phyloP scores from a whole-genome alignment of 1,140 invertebrate genomes.

The Drosophila elegans region DNA sequence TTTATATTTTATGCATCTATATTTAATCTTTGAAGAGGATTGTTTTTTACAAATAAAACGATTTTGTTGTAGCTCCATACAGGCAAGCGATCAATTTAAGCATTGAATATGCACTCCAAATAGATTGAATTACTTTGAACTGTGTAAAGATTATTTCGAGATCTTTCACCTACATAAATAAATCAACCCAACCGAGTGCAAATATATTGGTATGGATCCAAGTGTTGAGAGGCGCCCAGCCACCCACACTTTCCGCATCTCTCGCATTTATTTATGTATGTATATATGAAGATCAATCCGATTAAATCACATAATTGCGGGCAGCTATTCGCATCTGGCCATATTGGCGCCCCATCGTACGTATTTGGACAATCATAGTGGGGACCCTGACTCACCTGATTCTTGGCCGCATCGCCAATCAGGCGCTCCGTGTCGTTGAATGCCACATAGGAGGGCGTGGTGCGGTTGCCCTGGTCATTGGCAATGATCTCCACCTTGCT shows the following conservation, averaged over 20 bases:
- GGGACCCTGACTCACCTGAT: conserved; percentile 67
- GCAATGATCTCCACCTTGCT: conserved; percentile 97
- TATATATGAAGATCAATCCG: not conserved
- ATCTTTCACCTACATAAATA: not conserved
- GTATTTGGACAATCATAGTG: conserved; percentile 30
- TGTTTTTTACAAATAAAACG: too few relatives aligned
- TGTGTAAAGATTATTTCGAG: not conserved
- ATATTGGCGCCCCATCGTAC: conserved; percentile 2
- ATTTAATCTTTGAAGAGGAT: too few relatives aligned
- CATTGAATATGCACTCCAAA: too few relatives aligned
- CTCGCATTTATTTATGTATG: conserved; percentile 5
- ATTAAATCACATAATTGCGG: conserved; percentile 13
- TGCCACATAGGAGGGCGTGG: conserved; percentile 96
- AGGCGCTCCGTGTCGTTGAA: conserved; percentile 91
- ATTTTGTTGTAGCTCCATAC: too few relatives aligned
- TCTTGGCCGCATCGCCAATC: conserved; percentile 85
- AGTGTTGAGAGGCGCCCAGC: conserved; percentile 13
- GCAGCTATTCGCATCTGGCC: not conserved
- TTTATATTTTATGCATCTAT: too few relatives aligned
- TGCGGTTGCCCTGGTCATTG: conserved; percentile 97
- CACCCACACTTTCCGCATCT: conserved; percentile 7
- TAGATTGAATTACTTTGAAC: too few relatives aligned
- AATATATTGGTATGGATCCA: too few relatives aligned
- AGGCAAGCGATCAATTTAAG: too few relatives aligned
- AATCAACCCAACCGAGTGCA: not conserved